These are phyloP conservation scores for Dromas ardeola DNA, from an alignment of 2,113 vertebrate genomes.

Conservation along the genomic window DNA sequence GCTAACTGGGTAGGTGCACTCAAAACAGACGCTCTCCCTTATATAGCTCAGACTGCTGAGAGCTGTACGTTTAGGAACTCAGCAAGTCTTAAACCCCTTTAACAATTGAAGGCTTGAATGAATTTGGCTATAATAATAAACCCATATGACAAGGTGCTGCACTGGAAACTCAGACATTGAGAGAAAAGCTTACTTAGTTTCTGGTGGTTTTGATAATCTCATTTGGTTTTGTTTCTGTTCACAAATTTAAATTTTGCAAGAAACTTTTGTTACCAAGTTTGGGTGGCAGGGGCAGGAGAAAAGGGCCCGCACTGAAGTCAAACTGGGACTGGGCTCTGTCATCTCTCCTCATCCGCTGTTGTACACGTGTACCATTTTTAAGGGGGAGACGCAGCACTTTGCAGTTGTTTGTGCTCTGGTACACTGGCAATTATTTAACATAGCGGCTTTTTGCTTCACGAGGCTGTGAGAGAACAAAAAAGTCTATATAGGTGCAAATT, in stretches of 20 bases:
- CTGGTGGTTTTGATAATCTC: background rate
- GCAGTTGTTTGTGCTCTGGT: too few species aligned
- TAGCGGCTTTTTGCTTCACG: background rate
- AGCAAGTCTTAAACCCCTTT: background rate
- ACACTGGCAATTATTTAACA: background rate
- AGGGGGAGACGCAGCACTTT: background rate
- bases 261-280: background rate
- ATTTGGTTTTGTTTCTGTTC: background rate
- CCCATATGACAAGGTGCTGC: background rate
- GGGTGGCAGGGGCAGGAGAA: background rate
- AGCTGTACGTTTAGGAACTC: rapidly evolving
- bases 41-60: rapidly evolving
- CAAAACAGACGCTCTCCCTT: rapidly evolving
- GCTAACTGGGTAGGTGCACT: rapidly evolving
- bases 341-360: background rate
- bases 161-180: background rate
- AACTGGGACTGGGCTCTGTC: rapidly evolving
- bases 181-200: background rate
- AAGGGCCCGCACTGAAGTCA: background rate
- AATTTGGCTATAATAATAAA: background rate
- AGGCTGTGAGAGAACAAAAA: background rate
- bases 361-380: rapidly evolving
- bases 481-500: rapidly evolving
- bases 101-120: background rate
- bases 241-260: background rate